These are phyloP conservation scores for Parasteatoda tepidariorum DNA, from an alignment of 1,140 invertebrate species.

Conservation along the genomic window DNA sequence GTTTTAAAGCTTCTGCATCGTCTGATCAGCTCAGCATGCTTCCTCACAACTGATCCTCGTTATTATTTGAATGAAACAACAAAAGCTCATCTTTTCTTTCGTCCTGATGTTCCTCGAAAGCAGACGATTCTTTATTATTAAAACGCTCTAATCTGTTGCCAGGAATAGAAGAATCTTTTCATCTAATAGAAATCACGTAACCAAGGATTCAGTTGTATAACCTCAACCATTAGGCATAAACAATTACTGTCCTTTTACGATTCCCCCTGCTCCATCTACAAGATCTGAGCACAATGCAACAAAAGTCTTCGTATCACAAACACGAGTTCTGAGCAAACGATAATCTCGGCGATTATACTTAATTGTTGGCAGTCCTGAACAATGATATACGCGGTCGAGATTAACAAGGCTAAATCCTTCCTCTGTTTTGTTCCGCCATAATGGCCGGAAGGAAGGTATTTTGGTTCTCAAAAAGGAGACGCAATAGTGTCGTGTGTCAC, in stretches of 20 bases:
- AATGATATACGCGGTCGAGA: constrained; percentile 1
- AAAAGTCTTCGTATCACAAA: neutral
- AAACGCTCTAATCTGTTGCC: neutral
- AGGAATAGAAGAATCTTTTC: neutral
- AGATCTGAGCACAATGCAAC: neutral
- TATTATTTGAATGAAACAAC: too few relatives aligned
- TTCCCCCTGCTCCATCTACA: neutral
- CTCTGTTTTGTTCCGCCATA: constrained; percentile 22
- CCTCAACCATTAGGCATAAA: neutral
- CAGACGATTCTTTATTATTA: too few relatives aligned
- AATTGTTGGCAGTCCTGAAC: constrained; percentile 20
- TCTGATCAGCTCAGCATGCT: too few relatives aligned
- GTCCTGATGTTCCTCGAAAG: too few relatives aligned
- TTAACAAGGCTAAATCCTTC: constrained; percentile 25
- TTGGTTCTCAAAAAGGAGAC: neutral
- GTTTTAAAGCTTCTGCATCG: too few relatives aligned
- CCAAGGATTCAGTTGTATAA: neutral
- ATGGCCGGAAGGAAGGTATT: constrained; percentile 33
- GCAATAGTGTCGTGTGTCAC: too few relatives aligned
- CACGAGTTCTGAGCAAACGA: neutral
- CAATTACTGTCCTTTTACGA: constrained; percentile 21
- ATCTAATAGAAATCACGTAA: neutral
- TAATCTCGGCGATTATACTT: neutral
- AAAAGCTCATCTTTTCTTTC: too few relatives aligned
- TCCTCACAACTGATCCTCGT: too few relatives aligned